Base-by-base conservation (phyloP, 2,113 vertebrate genomes). In the Chrysochloris asiatica region DNA sequence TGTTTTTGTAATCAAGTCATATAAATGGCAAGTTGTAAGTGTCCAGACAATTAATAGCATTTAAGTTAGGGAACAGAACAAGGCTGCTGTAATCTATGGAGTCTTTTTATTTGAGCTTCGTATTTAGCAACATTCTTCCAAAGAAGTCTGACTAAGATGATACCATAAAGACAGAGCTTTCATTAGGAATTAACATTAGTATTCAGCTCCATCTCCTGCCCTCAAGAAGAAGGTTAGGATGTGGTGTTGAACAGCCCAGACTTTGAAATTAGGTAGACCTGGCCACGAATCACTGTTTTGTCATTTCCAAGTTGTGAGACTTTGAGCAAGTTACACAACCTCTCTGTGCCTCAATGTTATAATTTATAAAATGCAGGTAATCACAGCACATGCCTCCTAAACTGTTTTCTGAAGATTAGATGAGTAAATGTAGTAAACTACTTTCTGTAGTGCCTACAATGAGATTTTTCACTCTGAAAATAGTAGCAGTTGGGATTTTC, bases 21-120 rank as follows among this genome's bases (percentile, higher is more conserved):
- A 11, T 7, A 22, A 67, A 88, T 93, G 36, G 69, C 28, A 41
- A 88, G 4, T 84, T 56, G 45, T 69, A 77, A 87, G 38, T 45
- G 88, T 93, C 24, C 43, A 67, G 33, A n/a, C 3, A 86, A 38
- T 94, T 93, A 90, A 73, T 63, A 88, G 28, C 76, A 81, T 92
- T 48, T 84, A 93, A 69, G 78, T 4, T 77, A 56, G n/a, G 28
- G 33, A 13, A 45, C 11, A 91, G 3, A 83, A 69, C 50, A 89
- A 93, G 26, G 47, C 19, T 43, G 43, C 50, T 59, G 4, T 85
- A 79, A 90, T 90, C 76, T 82, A 30, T 77, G 43, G 28, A 48
- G 8, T 45, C 28, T 45, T 93, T 63, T 89, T 30, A 63, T 45
- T 41, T 41, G 33, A n/a, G 33, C 47, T 91, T 69, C 86, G 16